Base-by-base conservation (phyloP, 1,140 invertebrate species). In the Drosophila ogumai region DNA sequence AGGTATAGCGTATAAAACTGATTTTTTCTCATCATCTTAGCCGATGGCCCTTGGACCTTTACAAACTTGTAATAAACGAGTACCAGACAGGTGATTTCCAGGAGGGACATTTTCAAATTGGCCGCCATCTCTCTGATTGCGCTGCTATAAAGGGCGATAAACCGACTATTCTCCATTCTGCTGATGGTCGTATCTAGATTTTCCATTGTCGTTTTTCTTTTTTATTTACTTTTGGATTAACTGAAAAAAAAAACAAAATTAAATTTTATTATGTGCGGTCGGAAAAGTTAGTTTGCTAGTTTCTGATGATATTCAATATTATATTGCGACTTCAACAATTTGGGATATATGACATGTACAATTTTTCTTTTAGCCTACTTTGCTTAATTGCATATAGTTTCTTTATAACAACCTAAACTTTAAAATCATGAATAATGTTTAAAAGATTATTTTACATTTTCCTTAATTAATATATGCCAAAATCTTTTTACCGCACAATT, bases 21-120 rank as follows among this genome's bases (percentile, higher is more conserved):
- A 3, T 19, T 34, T 13, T 75, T 80, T 6, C n/a, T 59, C 65
- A 81, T 81, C 61, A 46, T 31, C 28, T 49, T 69, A 41, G 59
- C 59, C 5, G 19, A 19, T 0, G 71, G 65, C 2, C 77, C 77
- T 56, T 80, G 79, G 13, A 22, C 41, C 44, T 64, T 59, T 3
- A 59, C 79, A 46, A 81, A 81, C 47, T 81, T 81, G 43, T 81
- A 79, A 41, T 80, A 81, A 13, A 80, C 59, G 31, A 79, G 64
- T 0, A 81, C 31, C 28, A 81, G 44, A 41, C 71, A 75, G 17
- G 54, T 71, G 12, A 80, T 43, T 22, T 81, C 79, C 40, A 66
- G 46, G 0, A 52, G 41, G 0, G 75, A 25, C 34, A 77, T 47
- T 6, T 69, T 76, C 15, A 74, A 43, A 8, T 1, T 44, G 28